Evolutionary conservation across 2,113 vertebrate species (phyloP).

Genomic region (Sphaerodactylus townsendi): DNA sequence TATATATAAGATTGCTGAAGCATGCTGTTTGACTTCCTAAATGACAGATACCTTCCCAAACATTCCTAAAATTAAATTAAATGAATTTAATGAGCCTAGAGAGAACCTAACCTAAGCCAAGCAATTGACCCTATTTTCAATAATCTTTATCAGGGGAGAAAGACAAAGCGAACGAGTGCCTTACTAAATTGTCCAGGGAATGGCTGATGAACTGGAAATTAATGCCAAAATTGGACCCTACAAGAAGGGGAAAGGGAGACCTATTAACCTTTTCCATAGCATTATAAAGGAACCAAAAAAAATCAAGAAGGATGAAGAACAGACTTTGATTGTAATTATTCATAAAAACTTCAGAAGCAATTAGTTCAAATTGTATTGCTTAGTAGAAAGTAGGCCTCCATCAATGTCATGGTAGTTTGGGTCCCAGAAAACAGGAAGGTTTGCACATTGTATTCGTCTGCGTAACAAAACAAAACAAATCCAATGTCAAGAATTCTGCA

Average conservation of each 20-base stretch:
- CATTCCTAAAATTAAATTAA: background rate
- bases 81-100: constrained; percentile 1
- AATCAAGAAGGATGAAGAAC: fast-evolving
- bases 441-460: no score
- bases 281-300: background rate
- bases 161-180: background rate
- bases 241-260: background rate
- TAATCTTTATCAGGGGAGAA: background rate
- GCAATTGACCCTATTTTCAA: background rate
- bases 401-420: background rate
- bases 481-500: no score
- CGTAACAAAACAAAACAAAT: no score
- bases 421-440: no score
- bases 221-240: background rate
- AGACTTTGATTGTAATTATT: background rate
- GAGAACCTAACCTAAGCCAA: background rate
- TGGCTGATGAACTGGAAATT: constrained; percentile 1
- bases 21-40: constrained; percentile 24
- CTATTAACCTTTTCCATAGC: background rate
- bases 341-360: fast-evolving
- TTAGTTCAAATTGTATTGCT: constrained; percentile 1
- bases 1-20: constrained; percentile 26
- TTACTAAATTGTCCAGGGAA: background rate
- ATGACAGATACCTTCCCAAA: constrained; percentile 18
- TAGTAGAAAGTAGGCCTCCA: background rate